phyloP scores from a whole-genome alignment of 1,140 invertebrate genomes.

The Pachyrhynchus sulphureomaculatus region DNA sequence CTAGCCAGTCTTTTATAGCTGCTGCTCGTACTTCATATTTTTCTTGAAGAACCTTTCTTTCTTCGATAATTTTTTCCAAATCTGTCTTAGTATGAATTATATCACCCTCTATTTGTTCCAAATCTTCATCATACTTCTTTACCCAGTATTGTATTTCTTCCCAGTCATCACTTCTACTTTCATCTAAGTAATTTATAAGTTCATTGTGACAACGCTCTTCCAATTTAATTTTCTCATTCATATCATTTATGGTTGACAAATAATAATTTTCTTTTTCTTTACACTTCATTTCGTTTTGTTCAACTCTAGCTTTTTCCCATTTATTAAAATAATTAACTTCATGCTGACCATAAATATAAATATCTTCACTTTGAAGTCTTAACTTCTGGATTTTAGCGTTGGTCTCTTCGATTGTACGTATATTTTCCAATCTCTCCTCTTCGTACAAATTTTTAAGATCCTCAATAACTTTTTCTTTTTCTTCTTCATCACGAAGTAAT shows the following conservation, averaged over 20 bases:
- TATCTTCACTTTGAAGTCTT: conserved; percentile 26
- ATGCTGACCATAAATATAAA: conserved; percentile 15
- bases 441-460: conserved; percentile 17
- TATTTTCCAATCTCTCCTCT: conserved; percentile 28
- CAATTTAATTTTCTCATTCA: conserved; percentile 10
- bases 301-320: conserved; percentile 28
- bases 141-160: conserved; percentile 33
- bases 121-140: conserved; percentile 31
- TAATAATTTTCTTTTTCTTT: conserved; percentile 18
- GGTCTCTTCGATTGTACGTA: conserved; percentile 32
- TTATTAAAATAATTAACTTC: conserved; percentile 23
- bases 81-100: conserved; percentile 19
- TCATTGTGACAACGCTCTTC: conserved; percentile 28
- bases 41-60: conserved; percentile 1
- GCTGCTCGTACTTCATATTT: conserved; percentile 14
- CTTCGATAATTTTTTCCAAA: conserved; percentile 23
- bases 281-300: conserved; percentile 31
- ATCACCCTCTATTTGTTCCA: conserved; percentile 20
- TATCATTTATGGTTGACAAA: conserved; percentile 7
- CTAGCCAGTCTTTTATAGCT: conserved; percentile 29
- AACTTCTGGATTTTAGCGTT: conserved; percentile 31
- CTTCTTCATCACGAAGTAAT: conserved; percentile 19
- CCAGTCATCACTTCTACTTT: conserved; percentile 24
- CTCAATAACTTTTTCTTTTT: conserved; percentile 18
- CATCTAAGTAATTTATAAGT: conserved; percentile 23